Evolutionary conservation across 2,113 vertebrate genomes (phyloP).

Genomic region (Sciurus niger): DNA sequence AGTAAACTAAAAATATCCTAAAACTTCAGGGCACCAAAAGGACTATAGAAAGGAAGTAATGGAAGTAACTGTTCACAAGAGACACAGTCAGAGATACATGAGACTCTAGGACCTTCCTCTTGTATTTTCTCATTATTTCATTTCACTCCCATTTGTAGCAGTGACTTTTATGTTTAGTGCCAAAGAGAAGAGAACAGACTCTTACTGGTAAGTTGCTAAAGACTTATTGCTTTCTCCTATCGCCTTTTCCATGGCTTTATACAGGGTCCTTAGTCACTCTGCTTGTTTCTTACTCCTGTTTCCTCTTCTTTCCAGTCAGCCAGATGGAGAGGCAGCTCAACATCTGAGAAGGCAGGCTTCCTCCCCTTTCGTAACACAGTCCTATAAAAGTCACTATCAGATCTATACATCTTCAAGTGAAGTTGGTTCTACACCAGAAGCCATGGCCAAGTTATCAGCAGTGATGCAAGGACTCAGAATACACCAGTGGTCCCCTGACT

Average conservation of each 20-base stretch:
- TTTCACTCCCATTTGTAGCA: not conserved
- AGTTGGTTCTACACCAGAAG: not conserved
- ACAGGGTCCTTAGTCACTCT: not conserved
- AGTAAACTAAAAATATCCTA: slow-evolving; percentile 19
- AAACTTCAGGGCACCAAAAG: slow-evolving; percentile 37
- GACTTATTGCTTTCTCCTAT: not conserved
- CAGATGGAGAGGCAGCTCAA: slow-evolving; percentile 54
- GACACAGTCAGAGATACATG: not conserved
- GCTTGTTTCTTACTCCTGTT: not conserved
- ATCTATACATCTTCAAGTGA: not conserved
- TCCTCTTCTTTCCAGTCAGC: not conserved
- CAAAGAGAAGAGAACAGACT: slow-evolving; percentile 14
- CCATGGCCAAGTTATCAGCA: not conserved
- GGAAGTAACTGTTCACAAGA: not conserved
- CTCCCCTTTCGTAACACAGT: slow-evolving; percentile 34
- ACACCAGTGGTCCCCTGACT: not conserved
- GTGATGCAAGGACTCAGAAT: not conserved
- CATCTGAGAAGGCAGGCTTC: slow-evolving; percentile 58
- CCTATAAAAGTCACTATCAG: not conserved
- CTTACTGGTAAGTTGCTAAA: not conserved
- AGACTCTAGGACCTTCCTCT: not conserved
- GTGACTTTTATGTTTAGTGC: slow-evolving; percentile 21
- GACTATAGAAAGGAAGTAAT: not conserved
- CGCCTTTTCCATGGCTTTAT: not conserved
- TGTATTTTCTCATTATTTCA: slow-evolving; percentile 10